Conservation (phyloP, 2,797 vertebrate genomes). For the Lepus townsendii region DNA sequence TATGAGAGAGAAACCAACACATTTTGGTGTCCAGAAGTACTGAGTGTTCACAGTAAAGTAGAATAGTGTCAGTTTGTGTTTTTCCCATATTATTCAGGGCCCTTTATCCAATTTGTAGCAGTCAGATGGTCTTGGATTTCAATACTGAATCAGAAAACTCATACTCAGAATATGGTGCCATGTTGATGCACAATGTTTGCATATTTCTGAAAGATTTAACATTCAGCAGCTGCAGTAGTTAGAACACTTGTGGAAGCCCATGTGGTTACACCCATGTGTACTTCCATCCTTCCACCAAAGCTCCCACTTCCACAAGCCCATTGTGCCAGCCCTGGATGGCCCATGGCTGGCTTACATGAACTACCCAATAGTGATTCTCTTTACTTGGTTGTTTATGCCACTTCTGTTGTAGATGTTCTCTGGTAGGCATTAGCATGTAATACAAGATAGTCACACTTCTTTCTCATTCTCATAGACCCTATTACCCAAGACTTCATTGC, state of each 20-base stretch:
- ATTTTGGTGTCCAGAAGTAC: background rate
- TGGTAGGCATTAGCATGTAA: background rate
- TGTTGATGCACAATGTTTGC: background rate
- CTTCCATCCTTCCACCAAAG: background rate
- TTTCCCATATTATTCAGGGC: background rate
- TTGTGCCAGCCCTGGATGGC: background rate
- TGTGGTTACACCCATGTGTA: background rate
- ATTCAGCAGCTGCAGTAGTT: background rate
- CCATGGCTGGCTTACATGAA: background rate
- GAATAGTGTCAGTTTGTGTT: background rate
- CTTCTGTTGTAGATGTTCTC: background rate
- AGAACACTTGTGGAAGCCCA: background rate
- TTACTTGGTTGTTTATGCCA: background rate
- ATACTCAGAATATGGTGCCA: background rate
- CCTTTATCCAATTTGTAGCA: background rate
- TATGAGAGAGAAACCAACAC: background rate
- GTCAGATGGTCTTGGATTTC: background rate
- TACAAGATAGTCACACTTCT: background rate
- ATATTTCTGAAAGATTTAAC: background rate
- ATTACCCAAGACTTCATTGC: background rate
- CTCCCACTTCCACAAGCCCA: background rate
- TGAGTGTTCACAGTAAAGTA: background rate
- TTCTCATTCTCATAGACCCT: background rate
- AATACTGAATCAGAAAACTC: background rate
- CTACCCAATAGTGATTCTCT: background rate